Evolutionary conservation across 2,113 vertebrate species (phyloP).

Genomic region (Gyps fulvus): DNA sequence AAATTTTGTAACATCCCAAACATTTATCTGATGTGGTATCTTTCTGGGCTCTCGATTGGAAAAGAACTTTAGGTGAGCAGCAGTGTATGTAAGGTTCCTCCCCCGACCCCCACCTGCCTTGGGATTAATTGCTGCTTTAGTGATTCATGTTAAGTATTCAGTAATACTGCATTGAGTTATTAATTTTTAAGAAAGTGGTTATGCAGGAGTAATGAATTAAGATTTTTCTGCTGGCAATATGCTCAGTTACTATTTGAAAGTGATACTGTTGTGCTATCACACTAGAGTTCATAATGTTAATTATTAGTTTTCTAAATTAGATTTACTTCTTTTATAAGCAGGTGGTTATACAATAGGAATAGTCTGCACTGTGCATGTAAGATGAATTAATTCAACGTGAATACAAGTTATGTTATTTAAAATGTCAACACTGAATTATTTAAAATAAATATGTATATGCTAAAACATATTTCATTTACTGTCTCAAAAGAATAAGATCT

Average conservation of each 20-base stretch:
- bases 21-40: background rate
- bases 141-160: background rate
- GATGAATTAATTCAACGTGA: background rate
- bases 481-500: background rate
- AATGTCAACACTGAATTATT: background rate
- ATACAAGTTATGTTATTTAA: background rate
- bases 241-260: background rate
- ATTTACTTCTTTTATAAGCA: background rate
- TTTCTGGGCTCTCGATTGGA: background rate
- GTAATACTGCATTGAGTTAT: background rate
- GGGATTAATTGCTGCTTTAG: background rate
- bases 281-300: background rate
- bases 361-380: background rate
- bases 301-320: conserved; percentile 11
- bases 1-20: background rate
- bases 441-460: background rate
- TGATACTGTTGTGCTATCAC: background rate
- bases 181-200: background rate
- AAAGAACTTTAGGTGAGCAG: background rate
- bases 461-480: background rate
- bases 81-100: background rate
- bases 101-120: background rate
- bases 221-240: background rate
- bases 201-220: background rate
- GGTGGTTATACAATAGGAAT: background rate